Evolutionary conservation across 2,797 vertebrate species (phyloP).

Genomic region (Paedocypris micromegethes): DNA sequence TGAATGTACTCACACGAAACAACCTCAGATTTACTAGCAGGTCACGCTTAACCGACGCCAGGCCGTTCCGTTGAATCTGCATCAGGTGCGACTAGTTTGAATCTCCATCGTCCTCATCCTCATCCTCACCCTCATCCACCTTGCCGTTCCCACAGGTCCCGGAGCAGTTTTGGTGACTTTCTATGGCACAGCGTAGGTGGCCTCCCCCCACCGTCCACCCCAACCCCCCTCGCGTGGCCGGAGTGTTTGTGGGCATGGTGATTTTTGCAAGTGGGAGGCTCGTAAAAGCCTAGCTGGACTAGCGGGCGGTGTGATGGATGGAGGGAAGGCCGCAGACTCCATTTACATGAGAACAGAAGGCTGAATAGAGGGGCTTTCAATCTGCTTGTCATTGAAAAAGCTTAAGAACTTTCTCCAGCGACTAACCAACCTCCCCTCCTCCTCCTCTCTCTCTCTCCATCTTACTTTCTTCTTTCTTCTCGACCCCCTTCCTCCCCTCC

Average conservation of each 20-base stretch:
- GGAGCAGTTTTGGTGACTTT: constrained; percentile 21
- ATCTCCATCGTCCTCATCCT: constrained; percentile 4
- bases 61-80: too few species aligned
- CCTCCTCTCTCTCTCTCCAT: constrained; percentile 23
- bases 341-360: constrained; percentile 54
- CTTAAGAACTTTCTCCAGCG: constrained; percentile 48
- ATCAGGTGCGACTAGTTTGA: too few species aligned
- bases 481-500: constrained; percentile 17
- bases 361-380: constrained; percentile 50
- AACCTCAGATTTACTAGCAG: too few species aligned
- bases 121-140: neutral
- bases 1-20: too few species aligned
- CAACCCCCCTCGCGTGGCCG: constrained; percentile 14
- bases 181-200: constrained; percentile 40
- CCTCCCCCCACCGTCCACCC: constrained; percentile 10
- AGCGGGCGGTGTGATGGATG: constrained; percentile 51
- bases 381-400: constrained; percentile 48
- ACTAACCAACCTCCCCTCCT: constrained; percentile 39
- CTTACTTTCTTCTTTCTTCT: constrained; percentile 39
- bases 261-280: constrained; percentile 43
- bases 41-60: too few species aligned
- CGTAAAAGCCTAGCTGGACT: constrained; percentile 45
- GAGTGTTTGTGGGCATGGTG: constrained; percentile 44
- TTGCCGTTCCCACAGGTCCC: neutral
- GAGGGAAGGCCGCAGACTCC: constrained; percentile 37